A percentile compares a stretch with the other conserved stretches of the same genome.
These are phyloP conservation scores for Empidonax alnorum DNA, from an alignment of 2,113 vertebrate genomes.

Conservation along the genomic window DNA sequence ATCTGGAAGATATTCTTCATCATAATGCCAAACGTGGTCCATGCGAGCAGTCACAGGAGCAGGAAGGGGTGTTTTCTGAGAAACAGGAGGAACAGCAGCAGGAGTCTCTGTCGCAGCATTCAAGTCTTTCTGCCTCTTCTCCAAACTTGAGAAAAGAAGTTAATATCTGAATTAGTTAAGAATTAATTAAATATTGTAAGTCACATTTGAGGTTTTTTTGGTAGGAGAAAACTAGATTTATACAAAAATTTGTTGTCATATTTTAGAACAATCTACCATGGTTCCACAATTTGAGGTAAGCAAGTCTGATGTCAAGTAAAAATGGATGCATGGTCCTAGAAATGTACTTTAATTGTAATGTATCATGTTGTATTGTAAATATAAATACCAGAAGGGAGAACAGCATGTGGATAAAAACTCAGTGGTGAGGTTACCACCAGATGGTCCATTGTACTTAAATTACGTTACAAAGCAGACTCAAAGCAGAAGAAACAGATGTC, in stretches of 20 bases:
- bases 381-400: not conserved
- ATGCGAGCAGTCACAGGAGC: slow-evolving; percentile 55
- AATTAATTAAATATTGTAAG: not conserved
- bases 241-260: not conserved
- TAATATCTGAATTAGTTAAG: slow-evolving; percentile 20
- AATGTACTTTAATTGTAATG: not conserved
- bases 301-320: not conserved
- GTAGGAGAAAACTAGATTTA: not conserved
- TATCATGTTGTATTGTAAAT: not conserved
- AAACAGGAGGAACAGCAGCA: slow-evolving; percentile 63
- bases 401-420: not conserved
- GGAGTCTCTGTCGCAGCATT: slow-evolving; percentile 70
- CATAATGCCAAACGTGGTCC: slow-evolving; percentile 90
- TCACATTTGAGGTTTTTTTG: not conserved
- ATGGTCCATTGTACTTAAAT: not conserved
- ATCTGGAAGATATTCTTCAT: slow-evolving; percentile 89
- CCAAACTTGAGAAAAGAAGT: slow-evolving; percentile 76
- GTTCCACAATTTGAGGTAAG: not conserved
- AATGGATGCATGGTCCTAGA: not conserved
- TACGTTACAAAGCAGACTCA: not conserved
- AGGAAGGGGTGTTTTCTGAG: slow-evolving; percentile 73
- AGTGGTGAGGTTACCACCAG: not conserved
- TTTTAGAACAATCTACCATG: not conserved
- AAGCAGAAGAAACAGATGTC: not conserved
- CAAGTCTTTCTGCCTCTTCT: slow-evolving; percentile 80